Evolutionary conservation across 2,113 vertebrate species (phyloP), one percentile per base, ranked within the genome.

Genomic region (Notarius lentiginosus): DNA sequence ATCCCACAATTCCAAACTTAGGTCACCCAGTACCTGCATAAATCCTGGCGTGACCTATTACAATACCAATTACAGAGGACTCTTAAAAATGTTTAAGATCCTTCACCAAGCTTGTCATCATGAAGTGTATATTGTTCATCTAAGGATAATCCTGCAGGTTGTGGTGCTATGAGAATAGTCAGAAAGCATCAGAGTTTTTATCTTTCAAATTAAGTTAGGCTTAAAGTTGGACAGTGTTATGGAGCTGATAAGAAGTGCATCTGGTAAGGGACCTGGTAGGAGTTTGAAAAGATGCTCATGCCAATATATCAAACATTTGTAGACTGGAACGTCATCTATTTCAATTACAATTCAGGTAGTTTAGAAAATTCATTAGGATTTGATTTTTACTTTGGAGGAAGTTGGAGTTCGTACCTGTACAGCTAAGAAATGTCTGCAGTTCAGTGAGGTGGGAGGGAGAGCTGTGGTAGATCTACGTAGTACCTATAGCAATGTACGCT

Each of bases 121-220:
- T 91, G 92, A 92, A 88, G 83, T 91, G 92, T 94, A 93, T 94
- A 91, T 88, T 93, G 93, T 93, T 94, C 91, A 82, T 89, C 80
- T 84, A 55, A 90, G 90, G 91, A 92, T 95, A 92, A 95, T 89
- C 90, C 90, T 89, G 17, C 63, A 87, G 87, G 86, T 73, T 90
- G 91, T 81, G 49, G 66, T 63, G 79, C 70, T 88, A 18, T 82
- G n/a, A 34, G 22, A 24, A 34, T 27, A 1, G 55, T 70, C 61
- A 65, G 30, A 7, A 27, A 82, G 55, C 53, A 70, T 66, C 49
- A n/a, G 27, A 17, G 20, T 47, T 41, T 22, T 51, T 47, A 22
- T 51, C 47, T 51, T 55, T 27, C 49, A 55, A 55, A 77, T 0
- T 53, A 22, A 56, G 49, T 76, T n/a, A 30, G 58, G 41, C 5